Evolutionary conservation across 2,888 invertebrate genomes (phyloP).

Genomic region (Drosophila picticornis): DNA sequence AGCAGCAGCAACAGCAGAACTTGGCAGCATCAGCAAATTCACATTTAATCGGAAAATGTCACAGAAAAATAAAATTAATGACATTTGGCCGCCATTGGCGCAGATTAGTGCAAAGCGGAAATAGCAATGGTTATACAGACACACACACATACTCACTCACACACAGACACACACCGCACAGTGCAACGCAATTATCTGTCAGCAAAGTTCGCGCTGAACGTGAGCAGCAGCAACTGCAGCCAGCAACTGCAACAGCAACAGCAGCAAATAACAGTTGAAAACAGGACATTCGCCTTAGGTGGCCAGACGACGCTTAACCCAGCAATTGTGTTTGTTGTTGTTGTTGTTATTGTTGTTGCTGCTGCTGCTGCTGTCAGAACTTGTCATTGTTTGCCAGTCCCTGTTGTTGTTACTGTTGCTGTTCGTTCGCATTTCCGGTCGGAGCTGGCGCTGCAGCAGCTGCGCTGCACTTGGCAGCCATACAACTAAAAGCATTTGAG

Average conservation of each 20-base stretch:
- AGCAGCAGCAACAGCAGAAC: neutral
- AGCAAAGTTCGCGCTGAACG: constrained; percentile 65
- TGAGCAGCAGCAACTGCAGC: constrained; percentile 41
- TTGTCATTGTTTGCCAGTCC: constrained; percentile 75
- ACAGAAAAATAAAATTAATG: constrained; percentile 76
- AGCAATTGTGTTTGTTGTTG: constrained; percentile 15
- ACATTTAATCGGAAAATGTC: constrained; percentile 77
- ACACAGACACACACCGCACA: constrained; percentile 31
- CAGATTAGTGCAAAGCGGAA: constrained; percentile 73
- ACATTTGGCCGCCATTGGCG: constrained; percentile 69
- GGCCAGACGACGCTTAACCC: constrained; percentile 47
- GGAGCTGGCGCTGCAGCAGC: constrained; percentile 50
- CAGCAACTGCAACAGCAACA: constrained; percentile 20
- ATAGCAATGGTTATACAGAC: constrained; percentile 72
- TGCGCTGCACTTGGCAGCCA: constrained; percentile 72
- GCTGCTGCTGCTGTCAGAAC: constrained; percentile 73
- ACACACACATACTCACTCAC: constrained; percentile 20
- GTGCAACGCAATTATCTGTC: constrained; percentile 75
- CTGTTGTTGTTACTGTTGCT: constrained; percentile 26
- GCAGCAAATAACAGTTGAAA: constrained; percentile 23
- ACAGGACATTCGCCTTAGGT: constrained; percentile 69
- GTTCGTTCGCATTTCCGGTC: constrained; percentile 72
- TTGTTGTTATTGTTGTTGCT: constrained; percentile 57
- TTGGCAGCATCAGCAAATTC: constrained; percentile 58
- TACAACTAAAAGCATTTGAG: constrained; percentile 74